Percentiles rank a stretch among this genome's conserved stretches.
phyloP scores from a whole-genome alignment of 1,140 invertebrate genomes.

The Tetramorium alpestre region DNA sequence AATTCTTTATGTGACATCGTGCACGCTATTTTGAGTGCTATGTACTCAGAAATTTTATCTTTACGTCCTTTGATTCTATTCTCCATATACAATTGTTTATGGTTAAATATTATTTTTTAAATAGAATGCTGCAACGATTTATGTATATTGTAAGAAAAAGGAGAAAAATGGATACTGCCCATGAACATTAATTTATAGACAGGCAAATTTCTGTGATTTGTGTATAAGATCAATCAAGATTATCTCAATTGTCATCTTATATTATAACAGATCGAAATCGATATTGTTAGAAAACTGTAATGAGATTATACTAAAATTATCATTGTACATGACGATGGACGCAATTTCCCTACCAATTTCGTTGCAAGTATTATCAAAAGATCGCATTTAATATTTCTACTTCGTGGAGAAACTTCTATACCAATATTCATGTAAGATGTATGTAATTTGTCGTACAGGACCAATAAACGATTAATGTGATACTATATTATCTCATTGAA shows the following conservation, averaged over 20 bases:
- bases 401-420: neutral
- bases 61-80: constrained; percentile 50
- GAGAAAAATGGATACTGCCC: neutral
- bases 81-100: constrained; percentile 31
- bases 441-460: constrained; percentile 55
- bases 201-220: constrained; percentile 4
- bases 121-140: neutral
- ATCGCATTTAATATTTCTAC: constrained; percentile 29
- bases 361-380: neutral
- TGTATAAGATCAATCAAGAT: neutral
- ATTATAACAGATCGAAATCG: neutral
- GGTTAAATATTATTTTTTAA: constrained; percentile 34
- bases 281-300: neutral
- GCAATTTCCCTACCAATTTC: neutral
- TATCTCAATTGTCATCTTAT: neutral
- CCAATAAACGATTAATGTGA: constrained; percentile 64
- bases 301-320: neutral
- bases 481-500: neutral
- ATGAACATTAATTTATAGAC: neutral
- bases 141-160: neutral
- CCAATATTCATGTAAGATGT: constrained; percentile 24
- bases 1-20: constrained; percentile 70
- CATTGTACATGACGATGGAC: neutral
- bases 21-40: constrained; percentile 75
- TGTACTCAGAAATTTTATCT: constrained; percentile 74